Evolutionary conservation across 1,140 invertebrate genomes (phyloP).

Genomic region (Bombus turneri): DNA sequence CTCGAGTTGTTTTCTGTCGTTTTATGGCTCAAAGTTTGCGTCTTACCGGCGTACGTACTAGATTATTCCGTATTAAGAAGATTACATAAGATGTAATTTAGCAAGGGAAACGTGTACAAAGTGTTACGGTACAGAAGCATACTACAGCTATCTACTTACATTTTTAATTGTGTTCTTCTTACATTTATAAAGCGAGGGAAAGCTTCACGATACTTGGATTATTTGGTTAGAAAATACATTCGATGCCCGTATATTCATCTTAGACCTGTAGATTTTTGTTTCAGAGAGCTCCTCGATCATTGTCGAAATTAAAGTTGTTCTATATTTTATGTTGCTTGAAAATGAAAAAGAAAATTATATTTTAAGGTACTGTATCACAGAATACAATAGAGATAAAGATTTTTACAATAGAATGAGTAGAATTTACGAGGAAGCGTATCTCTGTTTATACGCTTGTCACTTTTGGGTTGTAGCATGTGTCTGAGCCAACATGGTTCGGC

Average conservation of each 20-base stretch:
- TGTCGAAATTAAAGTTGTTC: no score
- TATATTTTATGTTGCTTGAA: no score
- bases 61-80: neutral
- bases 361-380: neutral
- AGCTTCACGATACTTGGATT: no score
- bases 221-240: no score
- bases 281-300: no score
- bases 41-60: neutral
- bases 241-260: no score
- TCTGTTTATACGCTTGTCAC: neutral
- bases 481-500: neutral
- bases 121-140: no score
- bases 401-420: neutral
- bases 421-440: neutral
- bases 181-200: no score
- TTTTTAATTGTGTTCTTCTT: no score
- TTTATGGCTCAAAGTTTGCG: neutral
- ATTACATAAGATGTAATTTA: neutral
- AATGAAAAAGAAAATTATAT: no score
- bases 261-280: no score
- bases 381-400: neutral
- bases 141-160: no score
- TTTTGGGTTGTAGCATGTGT: neutral
- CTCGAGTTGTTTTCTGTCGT: neutral
- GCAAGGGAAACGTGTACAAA: neutral